Evolutionary conservation across 2,888 invertebrate genomes (phyloP).

Genomic region (Andrena flavipes): DNA sequence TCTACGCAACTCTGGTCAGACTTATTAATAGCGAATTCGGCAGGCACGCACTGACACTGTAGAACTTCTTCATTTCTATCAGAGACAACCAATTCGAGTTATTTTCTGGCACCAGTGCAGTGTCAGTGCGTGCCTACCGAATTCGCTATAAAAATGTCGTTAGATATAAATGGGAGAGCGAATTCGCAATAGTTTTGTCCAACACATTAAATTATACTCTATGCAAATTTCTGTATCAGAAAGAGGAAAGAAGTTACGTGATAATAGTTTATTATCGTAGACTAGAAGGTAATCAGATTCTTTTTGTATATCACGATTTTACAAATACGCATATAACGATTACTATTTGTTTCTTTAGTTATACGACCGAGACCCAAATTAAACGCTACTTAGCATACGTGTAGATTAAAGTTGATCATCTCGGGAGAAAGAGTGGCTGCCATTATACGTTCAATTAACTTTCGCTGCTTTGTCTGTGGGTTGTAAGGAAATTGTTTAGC

Average conservation of each 20-base stretch:
- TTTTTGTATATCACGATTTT: slow-evolving; percentile 31
- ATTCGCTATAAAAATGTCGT: slow-evolving; percentile 10
- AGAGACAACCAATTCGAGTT: too few relatives aligned
- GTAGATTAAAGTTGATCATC: slow-evolving; percentile 8
- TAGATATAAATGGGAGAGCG: slow-evolving; percentile 6
- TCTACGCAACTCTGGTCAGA: slow-evolving; percentile 28
- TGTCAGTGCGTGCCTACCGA: too few relatives aligned
- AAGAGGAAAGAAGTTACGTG: slow-evolving; percentile 15
- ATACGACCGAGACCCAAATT: slow-evolving; percentile 11
- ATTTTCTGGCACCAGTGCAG: too few relatives aligned
- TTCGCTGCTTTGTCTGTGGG: slow-evolving; percentile 21
- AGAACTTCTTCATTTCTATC: too few relatives aligned
- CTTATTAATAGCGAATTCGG: too few relatives aligned
- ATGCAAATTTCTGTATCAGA: slow-evolving; percentile 51
- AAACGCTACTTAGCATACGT: slow-evolving; percentile 7
- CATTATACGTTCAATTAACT: slow-evolving; percentile 26
- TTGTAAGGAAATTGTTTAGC: slow-evolving; percentile 39
- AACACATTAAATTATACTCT: slow-evolving; percentile 22
- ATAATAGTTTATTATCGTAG: slow-evolving; percentile 11
- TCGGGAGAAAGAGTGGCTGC: slow-evolving; percentile 1
- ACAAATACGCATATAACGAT: slow-evolving; percentile 3
- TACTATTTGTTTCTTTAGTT: slow-evolving; percentile 17
- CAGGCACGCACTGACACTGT: too few relatives aligned
- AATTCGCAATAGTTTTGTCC: slow-evolving; percentile 11
- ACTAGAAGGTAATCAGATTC: slow-evolving; percentile 25